Evolutionary conservation across 2,888 invertebrate genomes (phyloP).

Genomic region (Nomada fabriciana): DNA sequence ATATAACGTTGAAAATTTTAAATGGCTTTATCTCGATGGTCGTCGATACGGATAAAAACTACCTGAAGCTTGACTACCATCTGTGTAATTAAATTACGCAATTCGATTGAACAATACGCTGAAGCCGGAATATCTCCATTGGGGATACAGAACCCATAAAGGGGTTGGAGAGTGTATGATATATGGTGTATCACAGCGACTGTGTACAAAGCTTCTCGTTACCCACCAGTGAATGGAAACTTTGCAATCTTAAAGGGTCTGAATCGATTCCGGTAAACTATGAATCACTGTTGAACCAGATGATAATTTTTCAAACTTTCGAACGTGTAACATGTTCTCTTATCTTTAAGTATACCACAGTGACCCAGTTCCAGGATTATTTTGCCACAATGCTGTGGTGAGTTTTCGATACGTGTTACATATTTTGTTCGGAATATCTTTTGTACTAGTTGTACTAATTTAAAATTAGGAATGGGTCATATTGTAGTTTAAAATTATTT

Average conservation of each 20-base stretch:
- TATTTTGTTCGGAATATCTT: no score
- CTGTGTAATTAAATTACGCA: constrained; percentile 38
- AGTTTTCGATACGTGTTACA: no score
- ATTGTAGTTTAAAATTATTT: no score
- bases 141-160: constrained; percentile 28
- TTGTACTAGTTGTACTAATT: no score
- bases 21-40: constrained; percentile 4
- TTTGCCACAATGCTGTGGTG: no score
- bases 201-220: not conserved
- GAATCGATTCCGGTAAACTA: not conserved
- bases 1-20: constrained; percentile 31
- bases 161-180: constrained; percentile 34
- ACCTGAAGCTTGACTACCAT: not conserved
- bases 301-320: not conserved
- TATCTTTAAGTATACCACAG: no score
- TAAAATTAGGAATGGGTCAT: no score
- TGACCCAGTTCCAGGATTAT: no score
- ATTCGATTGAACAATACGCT: constrained; percentile 24
- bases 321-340: not conserved
- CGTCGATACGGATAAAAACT: constrained; percentile 23
- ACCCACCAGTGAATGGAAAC: not conserved
- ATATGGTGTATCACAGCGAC: constrained; percentile 22
- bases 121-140: constrained; percentile 17
- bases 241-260: constrained; percentile 21
- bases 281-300: constrained; percentile 3